Conservation (phyloP, 2,113 vertebrate species). For the Corythornis cristatus region DNA sequence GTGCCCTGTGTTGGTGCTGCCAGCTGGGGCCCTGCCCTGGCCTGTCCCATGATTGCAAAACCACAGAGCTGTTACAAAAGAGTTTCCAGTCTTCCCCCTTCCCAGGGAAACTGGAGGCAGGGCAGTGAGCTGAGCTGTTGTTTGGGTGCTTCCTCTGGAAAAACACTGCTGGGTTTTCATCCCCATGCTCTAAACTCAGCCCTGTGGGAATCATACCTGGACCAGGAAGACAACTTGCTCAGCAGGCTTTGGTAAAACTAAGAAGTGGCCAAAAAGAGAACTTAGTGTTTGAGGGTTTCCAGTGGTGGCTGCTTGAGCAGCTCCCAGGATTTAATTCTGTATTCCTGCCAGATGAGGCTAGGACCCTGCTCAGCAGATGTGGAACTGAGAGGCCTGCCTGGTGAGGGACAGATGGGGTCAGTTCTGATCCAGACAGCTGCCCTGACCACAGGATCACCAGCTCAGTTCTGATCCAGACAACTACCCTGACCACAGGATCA, state of each 20-base stretch:
- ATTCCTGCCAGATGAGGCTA: background rate
- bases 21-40: too few relatives aligned
- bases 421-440: background rate
- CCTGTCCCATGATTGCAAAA: too few relatives aligned
- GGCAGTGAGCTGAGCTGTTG: background rate
- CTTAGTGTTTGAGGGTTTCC: background rate
- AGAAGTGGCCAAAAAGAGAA: background rate
- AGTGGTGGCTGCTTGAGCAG: background rate
- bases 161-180: background rate
- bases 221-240: background rate
- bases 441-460: background rate
- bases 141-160: background rate
- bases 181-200: background rate
- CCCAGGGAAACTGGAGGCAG: background rate
- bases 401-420: background rate
- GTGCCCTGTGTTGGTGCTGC: too few relatives aligned
- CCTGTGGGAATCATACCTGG: background rate
- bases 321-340: background rate
- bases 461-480: background rate
- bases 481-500: background rate
- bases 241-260: background rate
- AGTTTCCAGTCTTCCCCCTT: background rate
- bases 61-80: conserved; percentile 7
- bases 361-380: background rate
- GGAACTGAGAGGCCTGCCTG: background rate